Percentiles rank a stretch among this genome's conserved stretches.
These are phyloP conservation scores for Apomyelois bistriatella DNA, from an alignment of 2,888 invertebrate species.

Conservation along the genomic window DNA sequence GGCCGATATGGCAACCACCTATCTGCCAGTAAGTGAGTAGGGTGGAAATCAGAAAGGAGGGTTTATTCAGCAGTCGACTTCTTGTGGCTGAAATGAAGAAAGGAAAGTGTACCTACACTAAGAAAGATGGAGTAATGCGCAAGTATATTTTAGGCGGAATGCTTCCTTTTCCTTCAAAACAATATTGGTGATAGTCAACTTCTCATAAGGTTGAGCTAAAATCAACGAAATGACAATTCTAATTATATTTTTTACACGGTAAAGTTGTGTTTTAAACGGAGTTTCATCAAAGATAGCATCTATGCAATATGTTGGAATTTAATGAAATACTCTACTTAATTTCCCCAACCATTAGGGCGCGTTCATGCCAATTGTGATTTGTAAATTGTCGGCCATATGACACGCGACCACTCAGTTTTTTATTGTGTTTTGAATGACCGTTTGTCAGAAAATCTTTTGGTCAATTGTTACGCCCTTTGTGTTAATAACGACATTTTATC, in stretches of 20 bases:
- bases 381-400: constrained; percentile 15
- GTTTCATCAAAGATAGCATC: neutral
- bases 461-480: constrained; percentile 7
- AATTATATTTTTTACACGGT: neutral
- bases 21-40: no score
- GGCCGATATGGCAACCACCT: no score
- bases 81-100: no score
- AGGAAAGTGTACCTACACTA: no score
- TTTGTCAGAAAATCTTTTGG: constrained; percentile 1
- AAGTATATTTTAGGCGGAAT: no score
- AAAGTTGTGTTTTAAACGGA: neutral
- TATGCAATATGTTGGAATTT: constrained; percentile 10
- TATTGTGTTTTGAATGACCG: constrained; percentile 11
- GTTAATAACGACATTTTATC: neutral
- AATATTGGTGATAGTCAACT: no score
- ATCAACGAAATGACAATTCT: no score
- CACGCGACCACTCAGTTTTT: constrained; percentile 14
- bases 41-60: no score
- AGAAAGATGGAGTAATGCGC: no score
- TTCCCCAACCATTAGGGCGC: constrained; percentile 19
- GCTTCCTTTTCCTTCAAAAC: no score
- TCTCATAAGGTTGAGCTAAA: no score
- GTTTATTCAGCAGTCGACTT: no score
- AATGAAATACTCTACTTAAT: constrained; percentile 19
- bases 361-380: constrained; percentile 14